Conservation (phyloP, 2,888 invertebrate species). For the Andrena minutula region DNA sequence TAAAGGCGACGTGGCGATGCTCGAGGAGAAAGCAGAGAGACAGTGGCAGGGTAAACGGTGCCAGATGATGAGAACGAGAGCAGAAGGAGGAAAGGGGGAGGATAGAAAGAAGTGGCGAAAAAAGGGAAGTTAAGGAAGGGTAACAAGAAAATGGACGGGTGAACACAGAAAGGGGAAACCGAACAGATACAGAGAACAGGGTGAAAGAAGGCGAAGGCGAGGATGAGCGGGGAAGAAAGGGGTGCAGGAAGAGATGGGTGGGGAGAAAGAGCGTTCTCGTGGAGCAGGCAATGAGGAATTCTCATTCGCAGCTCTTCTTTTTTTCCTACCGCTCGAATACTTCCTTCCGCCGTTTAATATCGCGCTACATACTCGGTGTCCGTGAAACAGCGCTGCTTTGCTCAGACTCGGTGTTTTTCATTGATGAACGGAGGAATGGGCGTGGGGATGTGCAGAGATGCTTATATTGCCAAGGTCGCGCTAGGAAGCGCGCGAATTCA, state of each 20-base stretch:
- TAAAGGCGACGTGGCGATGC: too few relatives aligned
- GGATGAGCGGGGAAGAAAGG: neutral
- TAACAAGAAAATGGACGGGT: neutral
- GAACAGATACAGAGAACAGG: conserved; percentile 9
- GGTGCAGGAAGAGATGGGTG: neutral
- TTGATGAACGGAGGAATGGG: neutral
- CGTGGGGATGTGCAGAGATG: neutral
- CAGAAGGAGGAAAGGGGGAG: neutral
- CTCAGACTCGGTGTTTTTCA: neutral
- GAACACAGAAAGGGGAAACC: neutral
- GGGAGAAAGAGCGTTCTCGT: conserved; percentile 9
- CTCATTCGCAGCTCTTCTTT: conserved; percentile 53
- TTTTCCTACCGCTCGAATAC: conserved; percentile 51
- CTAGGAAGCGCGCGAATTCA: neutral
- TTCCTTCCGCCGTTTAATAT: conserved; percentile 67
- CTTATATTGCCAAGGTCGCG: neutral
- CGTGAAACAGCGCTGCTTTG: conserved; percentile 33
- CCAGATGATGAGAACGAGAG: too few relatives aligned
- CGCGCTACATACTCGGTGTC: conserved; percentile 34
- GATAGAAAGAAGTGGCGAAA: neutral
- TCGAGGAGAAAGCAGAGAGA: too few relatives aligned
- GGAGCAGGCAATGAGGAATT: conserved; percentile 56
- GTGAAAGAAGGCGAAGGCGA: neutral
- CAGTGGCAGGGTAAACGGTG: too few relatives aligned
- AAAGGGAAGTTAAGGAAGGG: neutral